Percentiles rank a stretch among this genome's conserved stretches.
Conservation (phyloP, 2,797 vertebrate species). For the Bradypus variegatus region DNA sequence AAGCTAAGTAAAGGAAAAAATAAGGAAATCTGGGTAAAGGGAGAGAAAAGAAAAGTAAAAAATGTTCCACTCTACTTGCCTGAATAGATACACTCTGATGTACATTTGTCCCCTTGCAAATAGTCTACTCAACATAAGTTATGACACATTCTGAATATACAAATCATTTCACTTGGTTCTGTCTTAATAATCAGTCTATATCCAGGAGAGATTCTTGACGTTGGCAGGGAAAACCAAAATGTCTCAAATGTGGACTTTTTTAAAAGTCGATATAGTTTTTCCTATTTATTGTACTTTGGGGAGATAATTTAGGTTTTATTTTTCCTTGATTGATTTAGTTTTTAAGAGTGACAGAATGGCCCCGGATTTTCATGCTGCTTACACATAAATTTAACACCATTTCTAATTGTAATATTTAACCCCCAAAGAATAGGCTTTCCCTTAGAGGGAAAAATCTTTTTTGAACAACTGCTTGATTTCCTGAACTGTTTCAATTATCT, state of each 20-base stretch:
- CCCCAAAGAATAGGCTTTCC: background rate
- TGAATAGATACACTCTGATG: background rate
- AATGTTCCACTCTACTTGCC: background rate
- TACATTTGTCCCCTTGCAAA: background rate
- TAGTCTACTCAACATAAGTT: background rate
- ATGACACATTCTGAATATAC: background rate
- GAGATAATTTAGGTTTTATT: background rate
- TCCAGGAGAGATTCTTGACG: constrained; percentile 3
- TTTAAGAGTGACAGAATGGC: background rate
- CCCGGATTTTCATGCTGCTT: background rate
- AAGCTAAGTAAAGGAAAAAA: background rate
- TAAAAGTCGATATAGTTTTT: background rate
- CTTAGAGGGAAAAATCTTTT: background rate
- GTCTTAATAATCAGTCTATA: background rate
- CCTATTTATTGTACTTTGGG: background rate
- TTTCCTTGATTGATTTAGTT: background rate
- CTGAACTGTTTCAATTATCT: background rate
- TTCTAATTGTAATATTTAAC: background rate
- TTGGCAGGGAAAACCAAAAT: background rate
- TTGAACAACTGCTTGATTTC: background rate
- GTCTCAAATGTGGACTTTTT: background rate
- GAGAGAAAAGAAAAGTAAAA: background rate
- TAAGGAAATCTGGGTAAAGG: background rate
- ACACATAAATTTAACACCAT: background rate
- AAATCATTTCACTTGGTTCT: background rate